phyloP scores from a whole-genome alignment of 2,797 vertebrate species.

The Cottoperca gobio region DNA sequence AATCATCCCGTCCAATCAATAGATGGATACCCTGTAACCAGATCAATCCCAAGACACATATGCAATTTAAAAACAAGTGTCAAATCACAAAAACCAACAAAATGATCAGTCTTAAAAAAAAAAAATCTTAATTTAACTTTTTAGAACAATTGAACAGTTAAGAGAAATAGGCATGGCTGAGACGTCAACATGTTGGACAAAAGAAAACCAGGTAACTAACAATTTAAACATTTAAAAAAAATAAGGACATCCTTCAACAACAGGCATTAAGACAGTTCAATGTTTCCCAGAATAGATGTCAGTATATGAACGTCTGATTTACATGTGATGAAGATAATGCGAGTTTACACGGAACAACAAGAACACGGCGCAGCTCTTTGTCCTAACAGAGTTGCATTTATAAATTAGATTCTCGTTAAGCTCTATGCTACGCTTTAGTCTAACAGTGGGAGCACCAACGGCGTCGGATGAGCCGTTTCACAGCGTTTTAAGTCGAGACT shows the following conservation, averaged over 20 bases:
- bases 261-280: constrained; percentile 61
- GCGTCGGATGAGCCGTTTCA: constrained; percentile 41
- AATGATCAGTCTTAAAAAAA: constrained; percentile 37
- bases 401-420: constrained; percentile 14
- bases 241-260: constrained; percentile 24
- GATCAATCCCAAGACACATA: constrained; percentile 47
- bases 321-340: constrained; percentile 9
- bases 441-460: constrained; percentile 28
- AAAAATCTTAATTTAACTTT: constrained; percentile 31
- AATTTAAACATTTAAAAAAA: constrained; percentile 8
- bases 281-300: constrained; percentile 31
- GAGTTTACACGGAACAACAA: constrained; percentile 16
- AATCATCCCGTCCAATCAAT: constrained; percentile 51
- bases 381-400: constrained; percentile 16
- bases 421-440: constrained; percentile 16
- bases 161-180: constrained; percentile 23
- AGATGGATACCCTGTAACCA: constrained; percentile 62
- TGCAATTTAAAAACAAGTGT: constrained; percentile 17
- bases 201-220: neutral
- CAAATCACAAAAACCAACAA: constrained; percentile 34
- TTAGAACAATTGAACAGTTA: constrained; percentile 21
- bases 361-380: constrained; percentile 13
- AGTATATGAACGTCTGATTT: constrained; percentile 6
- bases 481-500: constrained; percentile 35
- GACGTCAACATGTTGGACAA: constrained; percentile 4